Conservation (phyloP, 2,888 invertebrate genomes). For the Drosophila incognita region DNA sequence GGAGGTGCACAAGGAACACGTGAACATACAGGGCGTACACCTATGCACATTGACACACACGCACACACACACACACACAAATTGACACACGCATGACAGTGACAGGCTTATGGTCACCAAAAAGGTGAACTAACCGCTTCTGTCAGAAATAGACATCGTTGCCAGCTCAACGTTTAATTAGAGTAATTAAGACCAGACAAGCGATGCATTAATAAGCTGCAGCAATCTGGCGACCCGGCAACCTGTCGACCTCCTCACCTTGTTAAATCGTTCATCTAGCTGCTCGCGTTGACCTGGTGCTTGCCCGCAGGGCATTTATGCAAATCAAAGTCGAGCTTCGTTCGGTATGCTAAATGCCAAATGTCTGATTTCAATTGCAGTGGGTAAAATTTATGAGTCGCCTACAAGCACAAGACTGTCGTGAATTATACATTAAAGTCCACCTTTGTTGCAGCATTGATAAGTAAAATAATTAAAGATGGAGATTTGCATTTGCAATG, state of each 20-base stretch:
- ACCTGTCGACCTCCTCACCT: constrained; percentile 16
- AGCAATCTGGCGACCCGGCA: constrained; percentile 30
- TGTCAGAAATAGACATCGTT: constrained; percentile 24
- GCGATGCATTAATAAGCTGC: constrained; percentile 67
- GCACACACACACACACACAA: constrained; percentile 1
- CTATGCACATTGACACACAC: background rate
- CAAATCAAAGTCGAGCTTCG: constrained; percentile 47
- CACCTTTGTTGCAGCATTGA: constrained; percentile 44
- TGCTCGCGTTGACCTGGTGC: constrained; percentile 13
- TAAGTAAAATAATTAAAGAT: constrained; percentile 52
- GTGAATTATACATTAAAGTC: constrained; percentile 5
- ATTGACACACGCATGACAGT: background rate
- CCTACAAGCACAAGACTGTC: background rate
- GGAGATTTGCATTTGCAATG: constrained; percentile 27
- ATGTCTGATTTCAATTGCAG: constrained; percentile 16
- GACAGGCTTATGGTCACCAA: background rate
- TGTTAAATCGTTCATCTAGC: constrained; percentile 11
- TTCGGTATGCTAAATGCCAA: constrained; percentile 21
- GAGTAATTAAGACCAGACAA: constrained; percentile 65
- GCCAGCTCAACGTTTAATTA: constrained; percentile 61
- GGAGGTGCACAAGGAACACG: constrained; percentile 11
- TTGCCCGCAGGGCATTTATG: constrained; percentile 49
- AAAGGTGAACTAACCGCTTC: constrained; percentile 37
- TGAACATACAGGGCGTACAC: background rate
- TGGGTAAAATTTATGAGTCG: constrained; percentile 15